Evolutionary conservation across 2,797 vertebrate genomes (phyloP).

Genomic region (Forpus xanthops): DNA sequence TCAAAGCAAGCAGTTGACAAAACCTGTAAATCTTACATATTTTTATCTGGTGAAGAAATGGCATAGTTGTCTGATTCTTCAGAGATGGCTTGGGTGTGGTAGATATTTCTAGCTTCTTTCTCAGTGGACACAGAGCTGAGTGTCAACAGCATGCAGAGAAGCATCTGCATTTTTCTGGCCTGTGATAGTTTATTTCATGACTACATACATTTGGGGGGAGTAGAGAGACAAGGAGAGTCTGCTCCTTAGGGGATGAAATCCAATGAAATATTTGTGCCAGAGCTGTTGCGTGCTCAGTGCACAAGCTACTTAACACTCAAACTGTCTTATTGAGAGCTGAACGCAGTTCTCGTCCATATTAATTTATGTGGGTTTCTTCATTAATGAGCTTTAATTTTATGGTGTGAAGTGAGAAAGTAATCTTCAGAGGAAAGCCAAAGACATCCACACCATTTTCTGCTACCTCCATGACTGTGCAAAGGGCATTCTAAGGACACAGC

Average conservation of each 20-base stretch:
- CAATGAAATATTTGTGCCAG: not conserved
- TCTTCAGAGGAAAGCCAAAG: not conserved
- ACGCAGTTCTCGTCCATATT: not conserved
- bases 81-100: constrained; percentile 25
- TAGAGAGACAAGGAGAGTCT: constrained; percentile 30
- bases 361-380: not conserved
- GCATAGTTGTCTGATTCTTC: not conserved
- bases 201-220: constrained; percentile 29
- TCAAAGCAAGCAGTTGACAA: not conserved
- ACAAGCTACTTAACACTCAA: not conserved
- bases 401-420: not conserved
- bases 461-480: not conserved
- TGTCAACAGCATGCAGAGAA: constrained; percentile 43
- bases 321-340: not conserved
- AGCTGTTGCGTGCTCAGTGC: not conserved
- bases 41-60: not conserved
- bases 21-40: not conserved
- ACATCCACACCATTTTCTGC: not conserved
- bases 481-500: not conserved
- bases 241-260: constrained; percentile 52
- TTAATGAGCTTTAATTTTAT: not conserved
- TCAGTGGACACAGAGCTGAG: not conserved
- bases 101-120: constrained; percentile 1
- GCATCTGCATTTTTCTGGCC: constrained; percentile 62
- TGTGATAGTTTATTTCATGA: constrained; percentile 50